Evolutionary conservation across 2,113 vertebrate genomes (phyloP).

Genomic region (Struthidea cinerea): DNA sequence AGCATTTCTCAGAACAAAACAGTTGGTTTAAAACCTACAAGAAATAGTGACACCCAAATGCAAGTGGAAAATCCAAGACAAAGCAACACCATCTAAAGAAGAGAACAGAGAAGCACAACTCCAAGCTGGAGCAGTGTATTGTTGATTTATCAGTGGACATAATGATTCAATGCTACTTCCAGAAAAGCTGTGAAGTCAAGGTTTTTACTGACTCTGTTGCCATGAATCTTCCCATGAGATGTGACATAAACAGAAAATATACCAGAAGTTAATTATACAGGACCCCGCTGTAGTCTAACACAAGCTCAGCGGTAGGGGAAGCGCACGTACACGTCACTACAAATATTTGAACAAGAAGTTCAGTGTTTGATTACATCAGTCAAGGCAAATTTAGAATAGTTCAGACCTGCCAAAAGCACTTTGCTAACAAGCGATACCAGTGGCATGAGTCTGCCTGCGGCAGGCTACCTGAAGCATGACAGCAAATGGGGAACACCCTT

Average conservation of each 20-base stretch:
- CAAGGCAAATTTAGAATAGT: background rate
- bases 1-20: background rate
- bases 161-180: background rate
- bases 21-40: background rate
- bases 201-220: background rate
- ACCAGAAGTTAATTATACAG: background rate
- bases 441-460: background rate
- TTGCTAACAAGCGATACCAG: background rate
- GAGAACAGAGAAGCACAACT: background rate
- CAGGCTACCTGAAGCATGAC: background rate
- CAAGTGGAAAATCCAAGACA: background rate
- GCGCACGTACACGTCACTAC: background rate
- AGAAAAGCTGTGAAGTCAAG: conserved; percentile 1
- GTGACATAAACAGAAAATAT: background rate
- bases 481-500: background rate
- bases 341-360: conserved; percentile 10
- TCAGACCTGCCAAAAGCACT: background rate
- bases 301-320: background rate
- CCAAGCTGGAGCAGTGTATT: background rate
- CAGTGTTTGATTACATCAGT: conserved; percentile 11
- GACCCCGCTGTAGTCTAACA: background rate
- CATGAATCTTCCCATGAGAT: background rate
- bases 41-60: background rate
- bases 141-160: background rate
- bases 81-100: background rate